Evolutionary conservation across 2,888 invertebrate genomes (phyloP).

Genomic region (Anarsia innoxiella): DNA sequence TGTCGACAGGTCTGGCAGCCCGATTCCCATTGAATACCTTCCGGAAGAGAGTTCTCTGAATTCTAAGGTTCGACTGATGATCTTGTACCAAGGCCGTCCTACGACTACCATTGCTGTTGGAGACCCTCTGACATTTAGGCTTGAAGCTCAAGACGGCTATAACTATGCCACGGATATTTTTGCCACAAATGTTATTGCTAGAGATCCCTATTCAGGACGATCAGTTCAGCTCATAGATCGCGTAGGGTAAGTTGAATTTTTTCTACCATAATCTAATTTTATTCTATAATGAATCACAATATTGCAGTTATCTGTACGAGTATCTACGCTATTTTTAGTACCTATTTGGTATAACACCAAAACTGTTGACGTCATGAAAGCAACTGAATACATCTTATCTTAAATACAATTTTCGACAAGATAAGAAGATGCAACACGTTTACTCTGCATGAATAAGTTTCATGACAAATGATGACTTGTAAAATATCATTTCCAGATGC

Average conservation of each 20-base stretch:
- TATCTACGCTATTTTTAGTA: too few relatives aligned
- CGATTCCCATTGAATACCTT: constrained; percentile 93
- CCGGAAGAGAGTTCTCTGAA: constrained; percentile 94
- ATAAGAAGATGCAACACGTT: too few relatives aligned
- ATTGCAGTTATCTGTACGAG: too few relatives aligned
- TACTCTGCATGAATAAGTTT: too few relatives aligned
- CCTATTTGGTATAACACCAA: too few relatives aligned
- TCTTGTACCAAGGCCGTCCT: constrained; percentile 91
- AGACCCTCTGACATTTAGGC: constrained; percentile 90
- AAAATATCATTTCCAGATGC: too few relatives aligned
- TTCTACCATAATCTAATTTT: too few relatives aligned
- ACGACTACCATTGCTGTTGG: constrained; percentile 96
- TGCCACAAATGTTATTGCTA: constrained; percentile 93
- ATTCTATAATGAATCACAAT: too few relatives aligned
- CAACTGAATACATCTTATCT: too few relatives aligned
- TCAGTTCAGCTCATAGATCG: constrained; percentile 93
- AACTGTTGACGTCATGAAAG: too few relatives aligned
- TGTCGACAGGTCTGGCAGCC: constrained; percentile 87
- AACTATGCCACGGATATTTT: constrained; percentile 93
- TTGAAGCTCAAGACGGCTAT: constrained; percentile 92
- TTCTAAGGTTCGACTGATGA: constrained; percentile 88
- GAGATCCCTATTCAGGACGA: constrained; percentile 93
- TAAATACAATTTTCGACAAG: too few relatives aligned
- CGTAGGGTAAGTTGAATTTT: constrained; percentile 85
- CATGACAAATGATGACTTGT: too few relatives aligned